phyloP scores from a whole-genome alignment of 2,797 vertebrate genomes.

The Melanotaenia maccullochi region DNA sequence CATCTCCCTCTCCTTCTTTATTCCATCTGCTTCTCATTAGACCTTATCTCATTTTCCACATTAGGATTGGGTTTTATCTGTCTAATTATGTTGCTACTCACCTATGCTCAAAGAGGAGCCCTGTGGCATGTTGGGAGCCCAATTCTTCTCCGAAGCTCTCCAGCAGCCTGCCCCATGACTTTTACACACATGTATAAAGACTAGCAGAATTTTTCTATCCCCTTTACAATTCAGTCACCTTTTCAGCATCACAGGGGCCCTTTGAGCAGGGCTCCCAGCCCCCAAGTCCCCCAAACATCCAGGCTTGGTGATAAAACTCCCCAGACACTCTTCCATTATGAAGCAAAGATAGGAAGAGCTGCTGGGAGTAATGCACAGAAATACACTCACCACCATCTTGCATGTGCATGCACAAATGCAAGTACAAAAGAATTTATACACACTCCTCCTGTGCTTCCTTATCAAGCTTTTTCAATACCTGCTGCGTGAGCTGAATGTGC shows the following conservation, averaged over 20 bases:
- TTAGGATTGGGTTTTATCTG: slow-evolving; percentile 77
- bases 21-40: slow-evolving; percentile 77
- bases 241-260: slow-evolving; percentile 70
- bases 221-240: slow-evolving; percentile 75
- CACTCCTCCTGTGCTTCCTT: slow-evolving; percentile 48
- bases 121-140: slow-evolving; percentile 66
- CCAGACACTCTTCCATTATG: slow-evolving; percentile 72
- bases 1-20: slow-evolving; percentile 25
- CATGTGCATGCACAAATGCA: slow-evolving; percentile 27
- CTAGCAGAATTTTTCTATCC: slow-evolving; percentile 34
- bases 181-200: slow-evolving; percentile 44
- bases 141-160: slow-evolving; percentile 46
- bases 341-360: slow-evolving; percentile 62
- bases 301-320: slow-evolving; percentile 77
- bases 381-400: slow-evolving; percentile 23
- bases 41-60: slow-evolving; percentile 79
- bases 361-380: slow-evolving; percentile 41
- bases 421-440: slow-evolving; percentile 54
- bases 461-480: slow-evolving; percentile 57
- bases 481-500: slow-evolving; percentile 51
- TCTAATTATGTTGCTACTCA: slow-evolving; percentile 85
- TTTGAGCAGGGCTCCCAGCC: slow-evolving; percentile 57
- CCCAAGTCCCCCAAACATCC: slow-evolving; percentile 59
- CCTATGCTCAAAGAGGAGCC: slow-evolving; percentile 72
- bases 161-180: slow-evolving; percentile 68